Percentiles rank a stretch among this genome's conserved stretches.
These are phyloP conservation scores for Nettapus auritus DNA, from an alignment of 2,113 vertebrate genomes.

Conservation along the genomic window DNA sequence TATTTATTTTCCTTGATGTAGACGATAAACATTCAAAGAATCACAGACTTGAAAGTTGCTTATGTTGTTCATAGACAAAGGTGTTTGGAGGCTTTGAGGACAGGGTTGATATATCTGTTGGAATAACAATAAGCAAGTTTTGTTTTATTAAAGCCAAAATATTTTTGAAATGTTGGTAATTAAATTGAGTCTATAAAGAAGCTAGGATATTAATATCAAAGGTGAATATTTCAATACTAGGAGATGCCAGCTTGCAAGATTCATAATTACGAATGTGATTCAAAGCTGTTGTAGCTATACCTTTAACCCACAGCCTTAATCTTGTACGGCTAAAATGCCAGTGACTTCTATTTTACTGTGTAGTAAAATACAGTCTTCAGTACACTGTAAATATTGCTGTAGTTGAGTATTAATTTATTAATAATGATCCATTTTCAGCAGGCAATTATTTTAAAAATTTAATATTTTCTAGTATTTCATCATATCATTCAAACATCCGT, in stretches of 20 bases:
- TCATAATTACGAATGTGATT: neutral
- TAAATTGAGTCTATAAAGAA: neutral
- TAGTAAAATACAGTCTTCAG: neutral
- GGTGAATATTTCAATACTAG: neutral
- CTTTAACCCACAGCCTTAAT: neutral
- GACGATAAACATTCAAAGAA: slow-evolving; percentile 21
- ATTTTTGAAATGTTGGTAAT: slow-evolving; percentile 1
- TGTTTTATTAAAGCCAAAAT: neutral
- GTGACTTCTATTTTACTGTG: neutral
- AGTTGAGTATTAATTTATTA: neutral
- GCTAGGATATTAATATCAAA: neutral
- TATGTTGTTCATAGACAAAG: neutral
- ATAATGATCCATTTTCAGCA: neutral
- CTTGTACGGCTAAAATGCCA: neutral
- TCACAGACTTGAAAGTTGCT: neutral
- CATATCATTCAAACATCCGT: neutral
- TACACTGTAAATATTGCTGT: neutral
- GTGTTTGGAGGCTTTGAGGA: neutral
- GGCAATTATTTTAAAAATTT: neutral
- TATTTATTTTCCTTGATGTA: neutral
- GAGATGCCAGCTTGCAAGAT: neutral
- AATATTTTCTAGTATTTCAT: neutral
- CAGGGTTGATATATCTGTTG: slow-evolving; percentile 1
- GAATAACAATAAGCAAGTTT: slow-evolving; percentile 26
- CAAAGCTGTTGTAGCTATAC: neutral